Base-by-base conservation (phyloP, 1,140 invertebrate species). In the Eurytemora carolleeae region DNA sequence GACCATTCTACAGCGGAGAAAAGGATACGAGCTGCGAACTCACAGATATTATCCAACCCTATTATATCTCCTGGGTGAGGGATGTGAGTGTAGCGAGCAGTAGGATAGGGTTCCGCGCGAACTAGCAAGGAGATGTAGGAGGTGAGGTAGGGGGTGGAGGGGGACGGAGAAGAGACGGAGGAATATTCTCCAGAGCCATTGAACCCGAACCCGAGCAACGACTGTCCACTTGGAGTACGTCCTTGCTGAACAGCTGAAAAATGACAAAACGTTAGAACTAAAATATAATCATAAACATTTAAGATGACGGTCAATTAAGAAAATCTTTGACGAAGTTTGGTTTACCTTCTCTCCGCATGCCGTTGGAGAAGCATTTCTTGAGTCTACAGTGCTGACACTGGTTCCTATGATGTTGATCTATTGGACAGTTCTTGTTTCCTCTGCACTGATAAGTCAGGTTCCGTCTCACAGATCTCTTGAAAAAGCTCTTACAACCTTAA, bases 271-370 rank as follows among this genome's bases (percentile, higher is more conserved):
- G n/a, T n/a, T n/a, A n/a, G n/a, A n/a, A n/a, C n/a, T n/a, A n/a
- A n/a, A n/a, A n/a, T n/a, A n/a, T n/a, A n/a, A n/a, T n/a, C n/a
- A n/a, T n/a, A n/a, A n/a, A n/a, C n/a, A n/a, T n/a, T n/a, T n/a
- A n/a, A n/a, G n/a, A n/a, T n/a, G n/a, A n/a, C n/a, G n/a, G n/a
- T n/a, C n/a, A n/a, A n/a, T n/a, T n/a, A n/a, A n/a, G n/a, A n/a
- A n/a, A n/a, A n/a, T n/a, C n/a, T n/a, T n/a, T n/a, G n/a, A n/a
- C n/a, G 18, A 55, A 55, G 15, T 24, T 19, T 22, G 25, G 68
- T 86, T 83, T 83, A 98, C 93, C 93, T 94, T 98, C 93, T 81
- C 90, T 82, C 74, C 93, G 78, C 94, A 98, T 98, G 74, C 94
- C 94, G 85, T 93, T 94, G 77, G 97, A 97, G 75, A 98, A 83